Evolutionary conservation across 2,888 invertebrate genomes (phyloP), one percentile per base, ranked within the genome.

Genomic region (Hypomecis atomaria): DNA sequence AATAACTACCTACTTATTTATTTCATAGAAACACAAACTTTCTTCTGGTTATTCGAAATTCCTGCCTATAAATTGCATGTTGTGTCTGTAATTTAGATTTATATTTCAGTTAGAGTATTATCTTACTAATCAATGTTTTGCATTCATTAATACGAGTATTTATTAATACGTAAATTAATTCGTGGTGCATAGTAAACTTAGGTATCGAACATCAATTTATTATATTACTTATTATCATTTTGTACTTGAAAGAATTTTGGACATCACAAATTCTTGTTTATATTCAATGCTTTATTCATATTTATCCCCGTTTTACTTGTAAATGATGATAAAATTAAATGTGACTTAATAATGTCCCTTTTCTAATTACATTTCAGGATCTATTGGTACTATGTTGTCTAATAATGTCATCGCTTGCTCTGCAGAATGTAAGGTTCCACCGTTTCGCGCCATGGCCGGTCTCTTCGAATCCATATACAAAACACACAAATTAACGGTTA

Each of bases 391-490:
- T 73, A 43, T 77, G 76, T 76, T 79, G 77, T 57, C 64, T 82
- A 78, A 80, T 74, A 67, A 74, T 75, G 74, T 76, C 72, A 81
- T 77, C 85, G 77, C 82, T 86, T 86, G 75, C 86, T 79, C 87
- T 83, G 78, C 87, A 86, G 87, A 85, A 75, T 75, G 77, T 85
- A 77, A 76, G 73, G 77, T 79, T 70, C 65, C 71, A 66, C 66
- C 68, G 67, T 74, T 71, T 70, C 64, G 66, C 71, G 70, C 75
- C 66, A 73, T 75, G 77, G 74, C 72, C 65, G 67, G 69, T 70
- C 50, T 50, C 67, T 62, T 56, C 59, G 40, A 67, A 56, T 49
- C 59, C 44, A 59, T 59, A 65, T 23, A 54, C 63, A 63, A 65
- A 64, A 58, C 57, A 62, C 47, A 42, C 44, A 62, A 64, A 34